Evolutionary conservation across 2,113 vertebrate species (phyloP), one percentile per base, ranked within the genome.

Genomic region (Heloderma charlesbogerti): DNA sequence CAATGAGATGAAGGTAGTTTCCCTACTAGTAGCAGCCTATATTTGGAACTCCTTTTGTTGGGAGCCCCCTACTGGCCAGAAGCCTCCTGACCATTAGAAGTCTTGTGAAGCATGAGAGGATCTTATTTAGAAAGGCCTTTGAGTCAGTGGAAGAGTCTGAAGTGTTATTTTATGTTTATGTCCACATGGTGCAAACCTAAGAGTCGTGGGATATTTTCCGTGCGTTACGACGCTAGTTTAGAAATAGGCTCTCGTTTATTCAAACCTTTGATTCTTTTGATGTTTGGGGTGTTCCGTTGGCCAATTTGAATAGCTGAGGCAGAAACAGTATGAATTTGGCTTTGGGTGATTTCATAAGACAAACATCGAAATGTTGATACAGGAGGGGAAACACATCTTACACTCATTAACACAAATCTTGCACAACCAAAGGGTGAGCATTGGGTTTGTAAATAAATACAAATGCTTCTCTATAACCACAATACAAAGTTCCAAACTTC

Each of bases 401-500:
- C 67, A 5, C 43, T 60, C 54, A 0, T 78, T 25, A 57, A 1
- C 20, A 90, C 92, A 34, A 93, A 1, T 37, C 60, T 29, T 25
- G 67, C 91, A 91, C 0, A 16, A 84, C 83, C 96, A 92, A 88
- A 78, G 43, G 89, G 78, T 91, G 51, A 86, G 57, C 66, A 79
- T 34, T 22, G 85, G 86, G 92, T 60, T 66, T 91, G 94, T 93
- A 96, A 95, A 96, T 5, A 90, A 66, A 92, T 31, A 93, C 94
- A 94, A 96, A 95, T 97, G 97, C 97, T 96, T 94, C 0, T 96
- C 96, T 96, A 94, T 95, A 94, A 97, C 97, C 97, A 97, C 95
- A 97, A 95, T 96, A 93, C 90, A 95, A 96, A 98, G 97, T 98
- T 97, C 96, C 90, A 94, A 96, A 97, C 93, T 95, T 96, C 97